A percentile compares a stretch with the other conserved stretches of the same genome.
Evolutionary conservation across 2,113 vertebrate genomes (phyloP).

Genomic region (Peromyscus californicus): DNA sequence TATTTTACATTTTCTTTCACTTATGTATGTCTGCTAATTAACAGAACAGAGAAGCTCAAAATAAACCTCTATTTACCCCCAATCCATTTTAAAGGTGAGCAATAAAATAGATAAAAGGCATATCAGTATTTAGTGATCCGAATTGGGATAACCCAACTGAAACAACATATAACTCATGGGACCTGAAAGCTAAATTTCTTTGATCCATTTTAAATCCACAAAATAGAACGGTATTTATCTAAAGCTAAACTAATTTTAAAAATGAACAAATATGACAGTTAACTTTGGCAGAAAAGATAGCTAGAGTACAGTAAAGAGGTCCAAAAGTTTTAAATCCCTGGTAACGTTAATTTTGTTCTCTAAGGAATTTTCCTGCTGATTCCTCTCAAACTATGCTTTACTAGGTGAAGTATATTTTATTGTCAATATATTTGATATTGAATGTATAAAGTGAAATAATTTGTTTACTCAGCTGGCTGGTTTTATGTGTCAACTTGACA

Average conservation of each 20-base stretch:
- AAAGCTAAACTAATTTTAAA: background rate
- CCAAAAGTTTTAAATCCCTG: background rate
- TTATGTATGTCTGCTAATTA: background rate
- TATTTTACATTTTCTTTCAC: background rate
- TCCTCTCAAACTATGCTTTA: too few relatives aligned
- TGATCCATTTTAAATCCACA: background rate
- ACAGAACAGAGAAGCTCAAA: background rate
- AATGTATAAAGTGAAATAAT: background rate
- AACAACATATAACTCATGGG: background rate
- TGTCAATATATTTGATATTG: background rate
- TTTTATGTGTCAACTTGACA: background rate
- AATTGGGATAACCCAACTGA: background rate
- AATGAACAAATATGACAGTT: background rate
- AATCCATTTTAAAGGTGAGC: background rate
- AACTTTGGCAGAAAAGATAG: background rate
- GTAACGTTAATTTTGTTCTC: background rate
- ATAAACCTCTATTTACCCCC: too few relatives aligned
- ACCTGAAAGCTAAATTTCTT: background rate
- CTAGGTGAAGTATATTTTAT: background rate
- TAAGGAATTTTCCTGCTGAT: background rate
- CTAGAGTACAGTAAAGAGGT: background rate
- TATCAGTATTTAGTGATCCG: background rate
- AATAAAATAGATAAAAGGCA: background rate
- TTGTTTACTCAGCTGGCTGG: background rate
- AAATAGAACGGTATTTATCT: background rate